Evolutionary conservation across 2,113 vertebrate species (phyloP).

Genomic region (Ceyx cyanopectus): DNA sequence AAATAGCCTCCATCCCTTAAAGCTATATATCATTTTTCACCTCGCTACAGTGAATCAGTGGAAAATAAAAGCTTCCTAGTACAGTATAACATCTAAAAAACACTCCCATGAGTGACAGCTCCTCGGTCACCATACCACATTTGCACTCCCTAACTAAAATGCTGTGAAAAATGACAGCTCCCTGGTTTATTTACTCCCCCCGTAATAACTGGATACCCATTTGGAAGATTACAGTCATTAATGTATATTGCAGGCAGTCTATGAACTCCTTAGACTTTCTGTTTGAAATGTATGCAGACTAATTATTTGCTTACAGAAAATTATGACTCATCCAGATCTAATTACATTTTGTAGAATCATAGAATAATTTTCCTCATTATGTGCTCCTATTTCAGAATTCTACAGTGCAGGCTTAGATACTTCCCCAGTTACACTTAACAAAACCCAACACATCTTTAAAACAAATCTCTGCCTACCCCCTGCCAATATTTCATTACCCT

Average conservation of each 20-base stretch:
- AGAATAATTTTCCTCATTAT: conserved; percentile 2
- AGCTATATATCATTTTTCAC: background rate
- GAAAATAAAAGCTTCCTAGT: background rate
- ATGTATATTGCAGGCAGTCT: background rate
- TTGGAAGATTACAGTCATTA: background rate
- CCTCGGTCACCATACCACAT: background rate
- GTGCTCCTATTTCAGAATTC: conserved; percentile 11
- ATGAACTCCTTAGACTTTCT: background rate
- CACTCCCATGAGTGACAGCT: background rate
- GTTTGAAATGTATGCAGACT: background rate
- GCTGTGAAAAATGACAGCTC: background rate
- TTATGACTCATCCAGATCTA: conserved; percentile 1
- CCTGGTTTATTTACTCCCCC: background rate
- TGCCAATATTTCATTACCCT: background rate
- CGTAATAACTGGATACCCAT: background rate
- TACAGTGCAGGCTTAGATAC: background rate
- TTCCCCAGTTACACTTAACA: background rate
- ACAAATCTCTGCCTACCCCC: background rate
- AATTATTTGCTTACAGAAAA: conserved; percentile 29
- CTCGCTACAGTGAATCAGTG: background rate
- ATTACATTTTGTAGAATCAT: background rate
- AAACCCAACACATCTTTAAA: background rate
- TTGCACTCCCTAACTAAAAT: background rate
- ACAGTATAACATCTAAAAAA: background rate
- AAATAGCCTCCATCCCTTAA: background rate